Evolutionary conservation across 53 echinoderm and acorn worm genomes (phyloP), one percentile per base, ranked within the genome.

Genomic region (Stichopus horrens): DNA sequence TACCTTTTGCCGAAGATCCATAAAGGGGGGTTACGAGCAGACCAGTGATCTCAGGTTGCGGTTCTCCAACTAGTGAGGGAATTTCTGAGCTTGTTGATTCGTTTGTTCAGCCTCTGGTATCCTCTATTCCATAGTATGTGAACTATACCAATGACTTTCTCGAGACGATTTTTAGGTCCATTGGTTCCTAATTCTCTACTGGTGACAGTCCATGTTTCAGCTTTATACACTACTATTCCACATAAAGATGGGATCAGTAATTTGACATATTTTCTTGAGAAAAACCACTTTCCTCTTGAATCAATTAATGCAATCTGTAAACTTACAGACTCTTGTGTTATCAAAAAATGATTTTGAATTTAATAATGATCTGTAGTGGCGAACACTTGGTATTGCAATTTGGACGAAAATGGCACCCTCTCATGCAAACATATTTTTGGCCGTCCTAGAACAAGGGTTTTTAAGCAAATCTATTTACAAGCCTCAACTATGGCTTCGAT

Each of bases 111-210:
- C 19, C 74, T 74, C 74, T 74, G 20, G 74, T 74, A 8, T 74
- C 74, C 74, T 74, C 74, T 20, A 74, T 74, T 74, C 74, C 74
- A 74, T 74, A 16, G 74, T 74, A 74, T 74, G 74, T 74, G 8
- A 74, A 74, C 21, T 20, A 74, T n/a, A 74, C 74, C 23, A 74
- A 74, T 74, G 74, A 74, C 74, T 74, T 74, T 1, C 74, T 74
- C 13, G 18, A 21, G 74, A 74, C 20, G 23, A 74, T 74, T 18
- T n/a, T 20, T 74, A 37, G 37, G 37, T 37, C 37, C 37, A 1
- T 37, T 37, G 37, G 37, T 2, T 37, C 37, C 37, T 37, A 37
- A 37, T 37, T 37, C 37, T 37, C 37, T 37, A 37, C 37, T 37
- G 37, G 37, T 37, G 37, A 74, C 74, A 16, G 74, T 74, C 74